phyloP scores from a whole-genome alignment of 2,888 invertebrate species.

The Lasioglossum lativentre region DNA sequence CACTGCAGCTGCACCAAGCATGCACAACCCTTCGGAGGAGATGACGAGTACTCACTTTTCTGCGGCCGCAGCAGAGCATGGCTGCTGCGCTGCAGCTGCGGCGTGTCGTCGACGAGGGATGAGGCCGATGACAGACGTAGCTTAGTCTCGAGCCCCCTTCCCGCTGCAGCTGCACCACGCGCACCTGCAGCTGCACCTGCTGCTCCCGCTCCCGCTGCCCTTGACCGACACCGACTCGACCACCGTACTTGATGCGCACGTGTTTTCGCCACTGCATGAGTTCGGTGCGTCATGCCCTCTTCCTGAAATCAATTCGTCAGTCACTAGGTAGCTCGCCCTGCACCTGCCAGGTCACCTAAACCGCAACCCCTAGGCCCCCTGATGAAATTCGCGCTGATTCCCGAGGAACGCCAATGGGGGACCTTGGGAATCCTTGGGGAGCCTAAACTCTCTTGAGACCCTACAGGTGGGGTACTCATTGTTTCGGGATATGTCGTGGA shows the following conservation, averaged over 20 bases:
- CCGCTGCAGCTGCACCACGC: constrained; percentile 84
- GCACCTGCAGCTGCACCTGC: constrained; percentile 82
- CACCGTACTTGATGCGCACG: constrained; percentile 85
- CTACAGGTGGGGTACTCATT: neutral
- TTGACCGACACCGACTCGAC: constrained; percentile 85
- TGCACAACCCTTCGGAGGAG: constrained; percentile 14
- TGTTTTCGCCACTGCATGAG: constrained; percentile 85
- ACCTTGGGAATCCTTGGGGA: neutral
- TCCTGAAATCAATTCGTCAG: constrained; percentile 56
- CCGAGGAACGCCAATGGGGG: neutral
- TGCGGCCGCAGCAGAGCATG: constrained; percentile 98
- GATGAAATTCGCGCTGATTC: neutral
- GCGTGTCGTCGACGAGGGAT: constrained; percentile 81
- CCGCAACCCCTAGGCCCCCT: neutral
- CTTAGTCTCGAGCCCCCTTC: constrained; percentile 80
- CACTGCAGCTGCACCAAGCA: constrained; percentile 3
- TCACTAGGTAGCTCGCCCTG: neutral
- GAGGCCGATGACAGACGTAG: constrained; percentile 82
- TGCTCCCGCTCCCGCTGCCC: constrained; percentile 83
- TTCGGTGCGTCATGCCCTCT: constrained; percentile 84
- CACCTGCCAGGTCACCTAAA: neutral
- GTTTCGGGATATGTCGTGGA: too few relatives aligned
- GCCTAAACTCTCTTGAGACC: too few relatives aligned
- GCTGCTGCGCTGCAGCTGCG: constrained; percentile 91
- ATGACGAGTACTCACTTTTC: constrained; percentile 90